Percentiles rank a stretch among this genome's conserved stretches.
These are phyloP conservation scores for Echiichthys vipera DNA, from an alignment of 2,797 vertebrate genomes.

Conservation along the genomic window DNA sequence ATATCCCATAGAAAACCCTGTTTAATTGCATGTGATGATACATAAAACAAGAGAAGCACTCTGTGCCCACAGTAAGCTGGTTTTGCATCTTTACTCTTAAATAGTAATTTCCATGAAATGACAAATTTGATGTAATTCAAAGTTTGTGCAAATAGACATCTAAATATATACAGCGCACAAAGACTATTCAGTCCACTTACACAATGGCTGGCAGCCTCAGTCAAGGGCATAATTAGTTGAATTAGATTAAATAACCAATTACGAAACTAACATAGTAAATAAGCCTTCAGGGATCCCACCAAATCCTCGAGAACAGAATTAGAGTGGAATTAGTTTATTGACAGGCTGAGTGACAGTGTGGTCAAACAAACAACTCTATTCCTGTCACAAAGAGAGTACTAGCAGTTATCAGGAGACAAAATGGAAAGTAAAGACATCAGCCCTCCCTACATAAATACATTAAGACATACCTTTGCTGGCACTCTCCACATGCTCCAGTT, in stretches of 20 bases:
- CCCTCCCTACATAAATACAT: not conserved
- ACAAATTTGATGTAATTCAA: slow-evolving; percentile 65
- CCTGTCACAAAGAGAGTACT: slow-evolving; percentile 44
- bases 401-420: slow-evolving; percentile 30
- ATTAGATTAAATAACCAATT: slow-evolving; percentile 88
- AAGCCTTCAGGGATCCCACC: slow-evolving; percentile 79
- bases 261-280: slow-evolving; percentile 85
- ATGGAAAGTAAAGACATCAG: not conserved
- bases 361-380: slow-evolving; percentile 67
- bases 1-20: not conserved
- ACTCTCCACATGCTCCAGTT: slow-evolving; percentile 92
- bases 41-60: slow-evolving; percentile 9
- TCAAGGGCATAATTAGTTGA: slow-evolving; percentile 82
- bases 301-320: slow-evolving; percentile 80
- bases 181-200: slow-evolving; percentile 72
- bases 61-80: slow-evolving; percentile 5
- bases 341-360: slow-evolving; percentile 77
- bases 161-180: slow-evolving; percentile 61
- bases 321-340: slow-evolving; percentile 82
- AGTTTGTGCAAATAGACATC: slow-evolving; percentile 57
- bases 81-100: slow-evolving; percentile 15
- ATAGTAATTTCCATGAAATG: slow-evolving; percentile 58
- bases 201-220: slow-evolving; percentile 78
- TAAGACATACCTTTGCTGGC: slow-evolving; percentile 92
- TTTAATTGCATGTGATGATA: slow-evolving; percentile 13